Conservation (phyloP, 2,888 invertebrate species). For the Plebejus argus region DNA sequence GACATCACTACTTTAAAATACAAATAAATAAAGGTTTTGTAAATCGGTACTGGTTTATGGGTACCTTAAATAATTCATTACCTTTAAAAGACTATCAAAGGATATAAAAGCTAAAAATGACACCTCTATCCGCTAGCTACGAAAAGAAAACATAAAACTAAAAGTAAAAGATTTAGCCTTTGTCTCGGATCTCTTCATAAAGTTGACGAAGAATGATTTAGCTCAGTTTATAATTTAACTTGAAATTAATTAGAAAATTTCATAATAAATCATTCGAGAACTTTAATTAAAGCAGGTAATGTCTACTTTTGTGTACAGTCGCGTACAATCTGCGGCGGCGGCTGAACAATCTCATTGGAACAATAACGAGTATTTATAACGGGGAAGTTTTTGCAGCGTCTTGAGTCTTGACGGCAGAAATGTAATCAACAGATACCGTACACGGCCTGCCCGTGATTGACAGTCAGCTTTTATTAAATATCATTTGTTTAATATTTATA, state of each 20-base stretch:
- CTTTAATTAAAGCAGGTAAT: constrained; percentile 47
- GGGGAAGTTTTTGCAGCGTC: constrained; percentile 47
- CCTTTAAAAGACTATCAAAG: neutral
- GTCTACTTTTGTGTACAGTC: constrained; percentile 44
- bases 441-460: constrained; percentile 61
- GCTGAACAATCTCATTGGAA: constrained; percentile 44
- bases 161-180: constrained; percentile 36
- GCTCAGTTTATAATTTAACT: constrained; percentile 46
- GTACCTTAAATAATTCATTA: too few species aligned
- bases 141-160: neutral
- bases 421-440: constrained; percentile 60
- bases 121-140: neutral
- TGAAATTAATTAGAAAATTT: constrained; percentile 46
- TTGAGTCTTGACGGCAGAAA: constrained; percentile 59
- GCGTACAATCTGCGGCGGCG: constrained; percentile 44
- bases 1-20: neutral
- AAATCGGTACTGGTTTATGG: too few species aligned
- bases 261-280: constrained; percentile 47
- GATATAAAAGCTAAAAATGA: neutral
- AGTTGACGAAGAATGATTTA: constrained; percentile 44
- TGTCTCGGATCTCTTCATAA: constrained; percentile 39
- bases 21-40: neutral
- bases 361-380: constrained; percentile 47
- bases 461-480: constrained; percentile 64
- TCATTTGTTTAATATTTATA: constrained; percentile 39